Conservation (phyloP, 2,888 invertebrate species). For the Apamea sordens region DNA sequence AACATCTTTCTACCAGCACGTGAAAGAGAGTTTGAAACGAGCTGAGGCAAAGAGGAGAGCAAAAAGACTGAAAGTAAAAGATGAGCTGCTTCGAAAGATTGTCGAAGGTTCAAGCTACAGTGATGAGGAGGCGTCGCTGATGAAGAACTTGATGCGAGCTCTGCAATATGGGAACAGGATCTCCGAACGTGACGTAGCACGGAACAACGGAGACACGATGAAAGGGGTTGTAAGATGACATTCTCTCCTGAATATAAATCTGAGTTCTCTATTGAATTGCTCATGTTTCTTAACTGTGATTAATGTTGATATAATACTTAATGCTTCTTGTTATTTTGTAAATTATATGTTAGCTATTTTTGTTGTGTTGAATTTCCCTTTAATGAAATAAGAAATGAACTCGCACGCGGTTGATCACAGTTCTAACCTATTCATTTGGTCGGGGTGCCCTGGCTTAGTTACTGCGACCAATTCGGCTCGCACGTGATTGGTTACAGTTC, state of each 20-base stretch:
- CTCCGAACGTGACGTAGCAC: background rate
- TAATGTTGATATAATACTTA: background rate
- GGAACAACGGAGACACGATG: background rate
- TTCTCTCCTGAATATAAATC: background rate
- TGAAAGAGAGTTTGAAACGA: slow-evolving; percentile 10
- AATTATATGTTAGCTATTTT: background rate
- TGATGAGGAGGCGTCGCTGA: slow-evolving; percentile 40
- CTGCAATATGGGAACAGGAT: slow-evolving; percentile 5
- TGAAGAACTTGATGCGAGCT: slow-evolving; percentile 26
- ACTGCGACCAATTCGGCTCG: too few relatives aligned
- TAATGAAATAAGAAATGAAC: background rate
- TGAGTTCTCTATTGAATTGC: background rate
- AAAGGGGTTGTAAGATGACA: background rate
- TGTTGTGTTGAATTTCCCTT: background rate
- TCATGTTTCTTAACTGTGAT: background rate
- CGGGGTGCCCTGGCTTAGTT: too few relatives aligned
- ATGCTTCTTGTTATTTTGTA: background rate
- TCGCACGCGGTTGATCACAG: too few relatives aligned
- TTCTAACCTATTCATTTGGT: too few relatives aligned
- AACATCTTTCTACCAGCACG: background rate
- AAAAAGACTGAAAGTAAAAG: background rate
- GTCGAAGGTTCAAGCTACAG: slow-evolving; percentile 47
- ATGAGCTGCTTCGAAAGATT: slow-evolving; percentile 10
- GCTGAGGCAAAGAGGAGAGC: background rate
- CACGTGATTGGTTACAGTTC: too few relatives aligned